Percentiles rank a stretch among this genome's conserved stretches.
Conservation (phyloP, 2,888 invertebrate genomes). For the Dioctria linearis region DNA sequence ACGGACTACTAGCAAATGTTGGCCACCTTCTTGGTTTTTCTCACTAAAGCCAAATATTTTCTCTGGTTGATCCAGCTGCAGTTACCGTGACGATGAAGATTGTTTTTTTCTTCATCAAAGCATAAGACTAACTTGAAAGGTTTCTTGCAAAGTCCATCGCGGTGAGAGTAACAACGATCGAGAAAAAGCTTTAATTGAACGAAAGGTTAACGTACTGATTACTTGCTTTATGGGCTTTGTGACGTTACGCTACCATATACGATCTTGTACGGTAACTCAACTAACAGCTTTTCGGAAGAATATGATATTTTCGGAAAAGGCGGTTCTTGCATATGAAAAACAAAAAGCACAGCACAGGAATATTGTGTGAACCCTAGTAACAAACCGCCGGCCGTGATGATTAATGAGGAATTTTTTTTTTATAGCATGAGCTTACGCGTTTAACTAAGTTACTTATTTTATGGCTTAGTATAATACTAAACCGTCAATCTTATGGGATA, state of each 20-base stretch:
- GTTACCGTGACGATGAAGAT: slow-evolving; percentile 15
- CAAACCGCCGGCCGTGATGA: too few relatives aligned
- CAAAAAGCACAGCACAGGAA: too few relatives aligned
- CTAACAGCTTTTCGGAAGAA: neutral
- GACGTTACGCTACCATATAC: neutral
- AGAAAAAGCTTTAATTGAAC: slow-evolving; percentile 15
- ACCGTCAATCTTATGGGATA: too few relatives aligned
- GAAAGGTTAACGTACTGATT: slow-evolving; percentile 33
- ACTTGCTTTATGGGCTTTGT: neutral
- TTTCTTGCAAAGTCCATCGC: slow-evolving; percentile 3
- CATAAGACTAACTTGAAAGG: slow-evolving; percentile 24
- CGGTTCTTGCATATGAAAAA: too few relatives aligned
- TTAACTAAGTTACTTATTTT: too few relatives aligned
- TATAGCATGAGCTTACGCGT: too few relatives aligned
- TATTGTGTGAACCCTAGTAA: too few relatives aligned
- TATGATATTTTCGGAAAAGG: too few relatives aligned
- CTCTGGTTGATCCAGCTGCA: slow-evolving; percentile 7
- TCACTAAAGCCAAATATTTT: slow-evolving; percentile 37
- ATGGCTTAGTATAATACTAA: too few relatives aligned
- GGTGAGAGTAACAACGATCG: slow-evolving; percentile 34
- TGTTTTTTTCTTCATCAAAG: slow-evolving; percentile 2
- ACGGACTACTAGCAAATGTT: slow-evolving; percentile 56
- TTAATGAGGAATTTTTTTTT: too few relatives aligned
- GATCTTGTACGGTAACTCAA: too few relatives aligned
- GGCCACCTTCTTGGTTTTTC: slow-evolving; percentile 44